Evolutionary conservation across 2,113 vertebrate species (phyloP).

Genomic region (Benitochromis conjunctus): DNA sequence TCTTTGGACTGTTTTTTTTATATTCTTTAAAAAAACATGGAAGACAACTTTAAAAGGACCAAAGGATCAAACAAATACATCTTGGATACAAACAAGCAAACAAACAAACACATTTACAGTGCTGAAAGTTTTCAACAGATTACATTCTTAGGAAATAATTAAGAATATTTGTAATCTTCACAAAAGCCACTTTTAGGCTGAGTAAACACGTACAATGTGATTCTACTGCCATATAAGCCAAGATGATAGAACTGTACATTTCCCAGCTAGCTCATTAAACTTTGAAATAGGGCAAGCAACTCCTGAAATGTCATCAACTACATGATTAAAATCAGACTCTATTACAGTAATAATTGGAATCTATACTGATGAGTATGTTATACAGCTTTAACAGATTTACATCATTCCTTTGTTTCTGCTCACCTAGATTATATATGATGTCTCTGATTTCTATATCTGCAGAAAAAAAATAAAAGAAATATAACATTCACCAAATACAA

Average conservation of each 20-base stretch:
- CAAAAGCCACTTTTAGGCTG: background rate
- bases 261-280: background rate
- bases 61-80: background rate
- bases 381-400: background rate
- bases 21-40: background rate
- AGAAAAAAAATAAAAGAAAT: rapidly evolving
- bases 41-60: rapidly evolving
- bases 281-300: background rate
- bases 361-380: background rate
- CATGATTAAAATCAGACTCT: background rate
- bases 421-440: rapidly evolving
- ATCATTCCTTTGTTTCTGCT: background rate
- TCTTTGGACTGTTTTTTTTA: background rate
- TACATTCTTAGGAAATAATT: background rate
- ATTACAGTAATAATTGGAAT: background rate
- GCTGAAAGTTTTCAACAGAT: background rate
- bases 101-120: background rate
- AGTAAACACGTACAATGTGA: background rate
- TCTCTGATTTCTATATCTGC: background rate
- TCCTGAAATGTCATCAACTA: background rate
- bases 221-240: background rate
- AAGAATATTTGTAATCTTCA: background rate
- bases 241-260: background rate
- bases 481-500: rapidly evolving
- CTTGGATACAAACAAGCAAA: background rate